Percentiles rank a stretch among this genome's conserved stretches.
phyloP scores from a whole-genome alignment of 2,797 vertebrate genomes.

The Austrolebias charrua region DNA sequence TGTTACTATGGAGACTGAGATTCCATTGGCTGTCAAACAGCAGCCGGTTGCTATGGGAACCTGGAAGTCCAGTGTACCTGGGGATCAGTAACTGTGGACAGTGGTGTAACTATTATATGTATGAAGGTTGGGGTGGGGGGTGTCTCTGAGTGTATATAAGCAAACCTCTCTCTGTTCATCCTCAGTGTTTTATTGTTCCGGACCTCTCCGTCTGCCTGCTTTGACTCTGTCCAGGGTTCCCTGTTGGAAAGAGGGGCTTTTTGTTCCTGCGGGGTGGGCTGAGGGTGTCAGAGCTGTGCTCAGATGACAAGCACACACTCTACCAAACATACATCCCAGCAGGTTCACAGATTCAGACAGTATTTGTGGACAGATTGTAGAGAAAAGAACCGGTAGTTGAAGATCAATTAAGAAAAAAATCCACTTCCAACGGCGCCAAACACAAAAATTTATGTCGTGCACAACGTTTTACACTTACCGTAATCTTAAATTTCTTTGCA shows the following conservation, averaged over 20 bases:
- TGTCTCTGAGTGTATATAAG: conserved; percentile 61
- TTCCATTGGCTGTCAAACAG: conserved; percentile 56
- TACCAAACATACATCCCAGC: neutral
- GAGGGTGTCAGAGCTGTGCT: neutral
- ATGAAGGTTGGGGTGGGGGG: conserved; percentile 33
- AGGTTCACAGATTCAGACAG: conserved; percentile 12
- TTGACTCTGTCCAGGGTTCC: conserved; percentile 60
- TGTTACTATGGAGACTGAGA: conserved; percentile 56
- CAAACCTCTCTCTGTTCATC: conserved; percentile 72
- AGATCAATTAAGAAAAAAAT: conserved; percentile 16
- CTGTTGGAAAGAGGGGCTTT: neutral
- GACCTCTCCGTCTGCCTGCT: conserved; percentile 69
- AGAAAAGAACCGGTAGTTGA: conserved; percentile 24
- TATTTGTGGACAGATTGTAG: conserved; percentile 2
- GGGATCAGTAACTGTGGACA: conserved; percentile 41
- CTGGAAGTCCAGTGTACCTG: conserved; percentile 40
- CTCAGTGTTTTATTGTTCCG: conserved; percentile 72
- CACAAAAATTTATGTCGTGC: neutral
- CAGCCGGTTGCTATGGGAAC: conserved; percentile 60
- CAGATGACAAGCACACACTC: conserved; percentile 2
- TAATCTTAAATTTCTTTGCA: neutral
- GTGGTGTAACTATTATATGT: conserved; percentile 40
- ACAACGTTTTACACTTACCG: neutral
- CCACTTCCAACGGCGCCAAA: conserved; percentile 9
- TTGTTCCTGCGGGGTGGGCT: no score